phyloP scores from a whole-genome alignment of 2,888 invertebrate species.

The Scaptomyza polygonia region DNA sequence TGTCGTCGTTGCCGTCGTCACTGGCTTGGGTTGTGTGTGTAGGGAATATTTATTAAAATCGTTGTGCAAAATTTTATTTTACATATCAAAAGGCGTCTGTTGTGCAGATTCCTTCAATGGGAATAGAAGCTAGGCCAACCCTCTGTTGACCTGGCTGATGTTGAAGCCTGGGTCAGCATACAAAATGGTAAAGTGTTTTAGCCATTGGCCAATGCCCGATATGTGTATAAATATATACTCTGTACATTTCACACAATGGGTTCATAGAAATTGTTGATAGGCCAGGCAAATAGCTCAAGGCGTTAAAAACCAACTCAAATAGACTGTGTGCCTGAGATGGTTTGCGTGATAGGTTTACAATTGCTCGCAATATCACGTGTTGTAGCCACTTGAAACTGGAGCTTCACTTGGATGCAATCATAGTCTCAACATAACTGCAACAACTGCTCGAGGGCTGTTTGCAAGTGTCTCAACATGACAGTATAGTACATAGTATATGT shows the following conservation, averaged over 20 bases:
- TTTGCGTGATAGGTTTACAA: constrained; percentile 42
- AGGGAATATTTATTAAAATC: constrained; percentile 78
- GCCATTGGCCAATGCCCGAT: constrained; percentile 32
- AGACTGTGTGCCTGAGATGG: constrained; percentile 48
- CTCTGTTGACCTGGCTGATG: background rate
- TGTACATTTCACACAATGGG: constrained; percentile 27
- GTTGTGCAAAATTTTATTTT: constrained; percentile 76
- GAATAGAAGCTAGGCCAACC: constrained; percentile 23
- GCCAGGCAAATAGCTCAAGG: constrained; percentile 63
- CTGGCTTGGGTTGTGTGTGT: constrained; percentile 32
- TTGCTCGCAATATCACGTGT: constrained; percentile 38
- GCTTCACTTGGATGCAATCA: constrained; percentile 25
- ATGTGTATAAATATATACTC: background rate
- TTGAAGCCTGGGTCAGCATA: constrained; percentile 17
- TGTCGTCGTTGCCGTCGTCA: constrained; percentile 23
- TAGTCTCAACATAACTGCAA: constrained; percentile 46
- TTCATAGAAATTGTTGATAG: constrained; percentile 54
- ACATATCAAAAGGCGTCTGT: constrained; percentile 74
- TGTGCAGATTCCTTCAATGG: constrained; percentile 35
- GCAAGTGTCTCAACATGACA: constrained; percentile 62
- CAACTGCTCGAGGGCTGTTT: constrained; percentile 58
- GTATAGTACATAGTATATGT: constrained; percentile 8
- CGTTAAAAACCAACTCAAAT: constrained; percentile 57
- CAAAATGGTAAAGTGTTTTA: constrained; percentile 30
- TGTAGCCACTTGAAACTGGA: constrained; percentile 27